Percentiles rank a stretch among this genome's conserved stretches.
These are phyloP conservation scores for Mesoligia furuncula DNA, from an alignment of 2,888 invertebrate genomes.

Conservation along the genomic window DNA sequence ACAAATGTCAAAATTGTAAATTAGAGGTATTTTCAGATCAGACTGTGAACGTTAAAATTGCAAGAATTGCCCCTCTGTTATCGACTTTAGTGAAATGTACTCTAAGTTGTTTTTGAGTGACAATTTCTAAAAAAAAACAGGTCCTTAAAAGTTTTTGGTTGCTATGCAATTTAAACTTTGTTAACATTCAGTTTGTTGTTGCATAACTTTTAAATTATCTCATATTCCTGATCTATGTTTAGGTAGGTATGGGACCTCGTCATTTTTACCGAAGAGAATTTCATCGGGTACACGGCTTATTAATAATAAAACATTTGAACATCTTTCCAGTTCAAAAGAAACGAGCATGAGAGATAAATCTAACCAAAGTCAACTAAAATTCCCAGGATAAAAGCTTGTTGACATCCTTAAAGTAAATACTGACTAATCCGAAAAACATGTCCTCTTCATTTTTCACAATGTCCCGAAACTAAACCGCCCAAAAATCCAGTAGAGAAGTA, in stretches of 20 bases:
- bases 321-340: neutral
- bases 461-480: conserved; percentile 60
- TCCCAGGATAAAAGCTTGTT: conserved; percentile 8
- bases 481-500: conserved; percentile 64
- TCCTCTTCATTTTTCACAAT: conserved; percentile 57
- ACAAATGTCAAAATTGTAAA: too few species aligned
- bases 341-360: neutral
- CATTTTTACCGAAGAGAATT: neutral
- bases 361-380: neutral
- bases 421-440: conserved; percentile 52
- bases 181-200: neutral
- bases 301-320: neutral
- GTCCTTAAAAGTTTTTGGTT: too few species aligned
- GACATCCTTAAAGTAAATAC: conserved; percentile 36
- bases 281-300: neutral
- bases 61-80: too few species aligned
- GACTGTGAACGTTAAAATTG: too few species aligned
- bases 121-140: too few species aligned
- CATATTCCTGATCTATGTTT: neutral
- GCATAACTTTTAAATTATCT: neutral
- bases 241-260: neutral
- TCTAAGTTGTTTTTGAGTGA: too few species aligned
- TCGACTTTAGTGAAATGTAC: too few species aligned
- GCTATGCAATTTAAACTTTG: too few species aligned
- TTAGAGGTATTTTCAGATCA: too few species aligned